These are phyloP conservation scores for Dreissena rostriformis DNA, from an alignment of 1,140 invertebrate genomes.

Conservation along the genomic window DNA sequence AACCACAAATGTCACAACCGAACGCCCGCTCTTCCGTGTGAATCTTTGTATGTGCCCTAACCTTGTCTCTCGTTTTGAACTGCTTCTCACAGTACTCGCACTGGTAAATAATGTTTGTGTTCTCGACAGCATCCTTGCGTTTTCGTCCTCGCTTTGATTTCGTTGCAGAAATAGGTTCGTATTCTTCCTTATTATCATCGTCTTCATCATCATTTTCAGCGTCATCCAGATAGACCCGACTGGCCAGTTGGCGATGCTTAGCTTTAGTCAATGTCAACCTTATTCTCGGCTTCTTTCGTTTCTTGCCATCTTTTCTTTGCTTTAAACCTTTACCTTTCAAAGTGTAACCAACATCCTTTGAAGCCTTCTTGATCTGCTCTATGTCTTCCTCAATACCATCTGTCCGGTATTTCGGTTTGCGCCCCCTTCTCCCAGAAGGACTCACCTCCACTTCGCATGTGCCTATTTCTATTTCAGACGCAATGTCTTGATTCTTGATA, in stretches of 20 bases:
- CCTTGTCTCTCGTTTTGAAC: slow-evolving; percentile 50
- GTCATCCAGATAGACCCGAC: neutral
- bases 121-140: slow-evolving; percentile 15
- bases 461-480: slow-evolving; percentile 54
- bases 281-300: slow-evolving; percentile 44
- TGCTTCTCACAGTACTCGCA: slow-evolving; percentile 58
- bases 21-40: slow-evolving; percentile 52
- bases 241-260: slow-evolving; percentile 11
- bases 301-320: slow-evolving; percentile 32
- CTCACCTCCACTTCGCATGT: slow-evolving; percentile 53
- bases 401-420: slow-evolving; percentile 34
- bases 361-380: slow-evolving; percentile 53
- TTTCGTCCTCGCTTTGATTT: slow-evolving; percentile 41
- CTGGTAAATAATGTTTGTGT: slow-evolving; percentile 42
- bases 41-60: slow-evolving; percentile 50
- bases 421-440: slow-evolving; percentile 11
- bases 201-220: neutral
- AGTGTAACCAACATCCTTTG: slow-evolving; percentile 47
- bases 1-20: slow-evolving; percentile 49
- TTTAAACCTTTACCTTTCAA: slow-evolving; percentile 48
- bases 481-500: slow-evolving; percentile 55
- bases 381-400: slow-evolving; percentile 55
- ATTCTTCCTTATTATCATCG: slow-evolving; percentile 4
- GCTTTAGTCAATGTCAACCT: slow-evolving; percentile 44
- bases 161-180: slow-evolving; percentile 17